These are phyloP conservation scores for Serilophus lunatus DNA, from an alignment of 2,113 vertebrate genomes.

Conservation along the genomic window DNA sequence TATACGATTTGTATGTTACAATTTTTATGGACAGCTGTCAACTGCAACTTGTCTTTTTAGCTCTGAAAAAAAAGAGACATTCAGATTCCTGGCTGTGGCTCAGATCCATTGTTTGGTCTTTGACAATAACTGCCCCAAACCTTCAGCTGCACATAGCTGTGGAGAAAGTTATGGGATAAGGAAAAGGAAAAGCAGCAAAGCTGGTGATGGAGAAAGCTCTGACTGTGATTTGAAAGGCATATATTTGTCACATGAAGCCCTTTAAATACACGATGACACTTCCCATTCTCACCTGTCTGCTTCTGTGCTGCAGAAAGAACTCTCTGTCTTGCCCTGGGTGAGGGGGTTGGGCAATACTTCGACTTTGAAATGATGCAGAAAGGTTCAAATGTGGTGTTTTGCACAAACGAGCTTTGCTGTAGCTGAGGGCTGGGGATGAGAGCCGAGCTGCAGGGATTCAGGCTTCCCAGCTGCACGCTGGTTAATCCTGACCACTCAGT, in stretches of 20 bases:
- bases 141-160: neutral
- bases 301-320: neutral
- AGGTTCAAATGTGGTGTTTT: neutral
- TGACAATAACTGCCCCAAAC: slow-evolving; percentile 74
- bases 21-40: slow-evolving; percentile 83
- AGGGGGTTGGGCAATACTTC: neutral
- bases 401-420: neutral
- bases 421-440: neutral
- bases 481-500: neutral
- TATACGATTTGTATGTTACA: slow-evolving; percentile 67
- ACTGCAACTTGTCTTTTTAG: slow-evolving; percentile 62
- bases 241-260: neutral
- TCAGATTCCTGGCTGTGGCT: neutral
- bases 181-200: neutral
- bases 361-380: neutral
- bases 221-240: neutral
- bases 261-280: neutral
- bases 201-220: neutral
- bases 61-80: slow-evolving; percentile 51
- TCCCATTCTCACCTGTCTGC: slow-evolving; percentile 4
- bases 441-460: neutral
- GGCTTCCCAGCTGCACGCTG: neutral
- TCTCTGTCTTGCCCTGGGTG: neutral
- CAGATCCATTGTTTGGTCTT: slow-evolving; percentile 63
- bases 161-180: neutral